phyloP scores from a whole-genome alignment of 2,888 invertebrate genomes.

The Apamea anceps region DNA sequence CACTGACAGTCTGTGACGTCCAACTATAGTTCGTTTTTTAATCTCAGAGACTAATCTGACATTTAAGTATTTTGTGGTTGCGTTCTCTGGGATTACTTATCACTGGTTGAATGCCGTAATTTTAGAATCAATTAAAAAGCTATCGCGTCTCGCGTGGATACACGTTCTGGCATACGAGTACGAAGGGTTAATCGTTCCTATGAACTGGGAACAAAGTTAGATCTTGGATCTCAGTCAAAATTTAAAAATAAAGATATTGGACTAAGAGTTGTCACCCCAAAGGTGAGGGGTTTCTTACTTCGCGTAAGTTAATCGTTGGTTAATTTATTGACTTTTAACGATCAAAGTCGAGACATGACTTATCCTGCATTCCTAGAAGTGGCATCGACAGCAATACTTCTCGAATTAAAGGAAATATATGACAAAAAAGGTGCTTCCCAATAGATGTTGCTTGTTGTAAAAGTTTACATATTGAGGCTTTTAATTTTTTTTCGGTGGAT shows the following conservation, averaged over 20 bases:
- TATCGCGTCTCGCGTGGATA: neutral
- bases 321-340: slow-evolving; percentile 27
- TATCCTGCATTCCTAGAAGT: slow-evolving; percentile 37
- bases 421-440: slow-evolving; percentile 68
- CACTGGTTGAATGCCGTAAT: neutral
- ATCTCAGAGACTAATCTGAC: too few relatives aligned
- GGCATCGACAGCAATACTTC: slow-evolving; percentile 34
- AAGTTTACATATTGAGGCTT: slow-evolving; percentile 76
- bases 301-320: slow-evolving; percentile 9
- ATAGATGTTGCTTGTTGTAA: slow-evolving; percentile 71
- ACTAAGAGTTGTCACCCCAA: neutral
- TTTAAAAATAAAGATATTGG: slow-evolving; percentile 3
- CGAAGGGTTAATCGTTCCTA: slow-evolving; percentile 27
- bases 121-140: neutral
- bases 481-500: slow-evolving; percentile 60
- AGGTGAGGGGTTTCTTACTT: neutral
- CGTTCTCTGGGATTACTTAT: neutral
- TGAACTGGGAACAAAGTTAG: slow-evolving; percentile 4
- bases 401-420: slow-evolving; percentile 45
- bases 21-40: neutral
- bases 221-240: slow-evolving; percentile 34
- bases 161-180: neutral
- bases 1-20: slow-evolving; percentile 12
- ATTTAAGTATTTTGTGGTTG: too few relatives aligned
- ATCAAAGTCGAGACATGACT: slow-evolving; percentile 44